phyloP scores from a whole-genome alignment of 2,888 invertebrate genomes.

The Desoria tigrina region DNA sequence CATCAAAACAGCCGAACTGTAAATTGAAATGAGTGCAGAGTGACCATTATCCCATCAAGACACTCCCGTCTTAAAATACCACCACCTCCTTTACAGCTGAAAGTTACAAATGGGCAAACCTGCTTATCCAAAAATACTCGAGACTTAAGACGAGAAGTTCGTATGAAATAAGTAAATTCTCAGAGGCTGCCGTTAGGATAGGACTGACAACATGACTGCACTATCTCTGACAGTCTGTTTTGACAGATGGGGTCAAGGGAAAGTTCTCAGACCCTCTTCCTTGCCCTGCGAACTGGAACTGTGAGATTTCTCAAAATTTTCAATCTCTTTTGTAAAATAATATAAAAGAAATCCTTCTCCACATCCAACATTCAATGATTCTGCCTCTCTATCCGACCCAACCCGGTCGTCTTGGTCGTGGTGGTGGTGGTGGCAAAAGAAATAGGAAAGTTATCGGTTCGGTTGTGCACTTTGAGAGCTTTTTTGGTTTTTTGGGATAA shows the following conservation, averaged over 20 bases:
- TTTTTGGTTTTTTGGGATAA: slow-evolving; percentile 15
- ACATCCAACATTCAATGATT: too few relatives aligned
- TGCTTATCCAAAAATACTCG: too few relatives aligned
- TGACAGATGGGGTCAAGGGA: slow-evolving; percentile 24
- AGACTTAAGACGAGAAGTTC: too few relatives aligned
- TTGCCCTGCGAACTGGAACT: not conserved
- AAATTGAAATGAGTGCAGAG: too few relatives aligned
- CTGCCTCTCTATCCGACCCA: too few relatives aligned
- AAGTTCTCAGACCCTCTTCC: slow-evolving; percentile 12
- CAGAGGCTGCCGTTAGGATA: too few relatives aligned
- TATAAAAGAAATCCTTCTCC: slow-evolving; percentile 6
- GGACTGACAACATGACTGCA: not conserved
- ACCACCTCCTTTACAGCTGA: too few relatives aligned
- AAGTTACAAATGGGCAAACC: too few relatives aligned
- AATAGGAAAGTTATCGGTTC: slow-evolving; percentile 20
- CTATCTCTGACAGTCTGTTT: slow-evolving; percentile 15
- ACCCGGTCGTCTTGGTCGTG: not conserved
- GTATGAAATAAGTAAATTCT: too few relatives aligned
- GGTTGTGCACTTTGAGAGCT: slow-evolving; percentile 21
- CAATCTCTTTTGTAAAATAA: slow-evolving; percentile 20
- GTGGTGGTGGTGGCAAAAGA: slow-evolving; percentile 1
- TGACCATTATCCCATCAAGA: too few relatives aligned
- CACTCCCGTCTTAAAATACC: too few relatives aligned
- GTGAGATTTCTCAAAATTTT: slow-evolving; percentile 18
- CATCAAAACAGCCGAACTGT: too few relatives aligned